Base-by-base conservation (phyloP, 2,888 invertebrate species). In the Plutella xylostella region DNA sequence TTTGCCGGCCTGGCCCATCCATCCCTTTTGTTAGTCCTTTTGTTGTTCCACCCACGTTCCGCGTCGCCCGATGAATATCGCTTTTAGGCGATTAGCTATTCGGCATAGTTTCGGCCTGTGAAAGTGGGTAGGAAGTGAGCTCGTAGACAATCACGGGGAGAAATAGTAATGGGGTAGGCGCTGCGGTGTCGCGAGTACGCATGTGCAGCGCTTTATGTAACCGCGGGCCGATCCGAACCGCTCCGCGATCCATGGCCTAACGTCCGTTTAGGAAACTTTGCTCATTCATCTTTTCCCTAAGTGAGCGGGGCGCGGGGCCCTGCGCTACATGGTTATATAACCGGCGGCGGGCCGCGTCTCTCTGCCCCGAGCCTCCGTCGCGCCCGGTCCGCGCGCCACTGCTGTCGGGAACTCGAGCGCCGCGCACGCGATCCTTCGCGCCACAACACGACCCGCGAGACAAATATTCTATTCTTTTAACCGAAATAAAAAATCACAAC, bases 241-340 rank as follows among this genome's bases (percentile, higher is more conserved):
- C n/a, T n/a, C n/a, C n/a, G n/a, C n/a, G n/a, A n/a, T 73, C 75
- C 72, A 72, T 74, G 76, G 74, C 64, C 70, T 70, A 68, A 62
- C 67, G 76, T 74, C 74, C 72, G 73, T 72, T 41, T 72, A 71
- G 73, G 72, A 77, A 82, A 82, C 72, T 80, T 82, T 73, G 56
- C 74, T 74, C 80, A 82, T 80, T 82, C 80, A 80, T 82, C 79
- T 78, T 80, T 82, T 77, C 74, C 75, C 71, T 68, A 71, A 77
- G 72, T 65, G 71, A 63, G 77, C 75, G 75, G 77, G 49, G 75
- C 51, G 72, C 77, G 76, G 74, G 54, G 75, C 74, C 74, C 72
- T 75, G 75, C 73, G 68, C 62, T 60, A 58, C 59, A 52, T 57
- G 63, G 63, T 78, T 79, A 79, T 65, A 58, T 80, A 80, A 79